phyloP scores from a whole-genome alignment of 2,797 vertebrate species.

The Sebastes taczanowskii region DNA sequence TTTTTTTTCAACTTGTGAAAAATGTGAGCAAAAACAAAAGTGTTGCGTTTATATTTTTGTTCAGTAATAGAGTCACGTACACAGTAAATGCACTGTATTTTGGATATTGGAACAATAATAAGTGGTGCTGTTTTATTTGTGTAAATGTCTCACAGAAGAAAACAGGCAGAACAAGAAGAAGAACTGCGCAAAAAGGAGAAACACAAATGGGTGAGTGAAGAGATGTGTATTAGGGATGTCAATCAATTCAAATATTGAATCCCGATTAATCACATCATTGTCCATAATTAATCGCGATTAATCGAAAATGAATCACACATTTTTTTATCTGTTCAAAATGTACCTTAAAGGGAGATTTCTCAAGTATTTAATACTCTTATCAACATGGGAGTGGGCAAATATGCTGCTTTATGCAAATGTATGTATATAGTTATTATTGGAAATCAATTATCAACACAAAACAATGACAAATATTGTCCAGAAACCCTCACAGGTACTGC shows the following conservation, averaged over 20 bases:
- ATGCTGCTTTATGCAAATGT: no score
- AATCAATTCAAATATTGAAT: no score
- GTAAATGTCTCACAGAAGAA: conserved; percentile 73
- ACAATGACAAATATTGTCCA: no score
- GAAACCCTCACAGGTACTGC: no score
- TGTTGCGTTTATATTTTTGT: not conserved
- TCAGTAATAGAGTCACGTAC: not conserved
- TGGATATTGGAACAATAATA: not conserved
- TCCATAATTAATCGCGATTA: no score
- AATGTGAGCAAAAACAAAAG: not conserved
- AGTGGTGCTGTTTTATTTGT: not conserved
- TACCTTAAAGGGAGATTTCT: not conserved
- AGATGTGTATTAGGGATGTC: not conserved
- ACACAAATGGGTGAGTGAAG: conserved; percentile 81
- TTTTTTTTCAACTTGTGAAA: not conserved
- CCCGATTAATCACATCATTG: no score
- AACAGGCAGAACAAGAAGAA: conserved; percentile 81
- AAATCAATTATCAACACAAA: no score
- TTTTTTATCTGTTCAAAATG: not conserved
- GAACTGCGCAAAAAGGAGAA: conserved; percentile 80
- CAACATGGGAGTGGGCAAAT: no score
- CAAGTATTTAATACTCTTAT: no score
- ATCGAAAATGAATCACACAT: no score
- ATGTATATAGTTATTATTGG: no score
- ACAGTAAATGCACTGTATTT: not conserved